Base-by-base conservation (phyloP, 2,888 invertebrate genomes). In the Andrena flavipes region DNA sequence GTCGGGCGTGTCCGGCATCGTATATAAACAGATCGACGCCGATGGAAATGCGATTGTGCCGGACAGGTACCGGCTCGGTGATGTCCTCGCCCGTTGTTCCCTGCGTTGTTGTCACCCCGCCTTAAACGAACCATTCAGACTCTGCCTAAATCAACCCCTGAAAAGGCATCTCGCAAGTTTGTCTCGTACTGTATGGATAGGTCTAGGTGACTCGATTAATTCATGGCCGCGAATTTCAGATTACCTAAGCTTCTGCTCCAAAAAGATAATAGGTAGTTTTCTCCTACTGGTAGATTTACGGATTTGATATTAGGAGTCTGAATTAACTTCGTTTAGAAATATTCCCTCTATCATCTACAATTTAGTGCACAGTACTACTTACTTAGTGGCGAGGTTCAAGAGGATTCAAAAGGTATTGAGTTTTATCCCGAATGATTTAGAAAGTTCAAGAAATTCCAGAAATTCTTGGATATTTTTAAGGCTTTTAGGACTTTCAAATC, bases 21-120 rank as follows among this genome's bases (percentile, higher is more conserved):
- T 92, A 90, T 92, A 93, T 92, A 93, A 93, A 93, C 93, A 93
- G 93, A 92, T 93, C 93, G 89, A 81, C 82, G 76, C 62, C 72
- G 84, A 78, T 73, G 84, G 77, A 89, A 87, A 84, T 83, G 84
- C 82, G 87, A 86, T 84, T 87, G 87, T 80, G 76, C 35, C 29
- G 76, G 76, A 82, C 89, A 87, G 87, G 86, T 86, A 88, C 54
- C 59, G 56, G 64, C 4, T 60, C 30, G 76, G 69, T 83, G 82
- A 82, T 73, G 75, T 80, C 84, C 33, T 10, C 59, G 33, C 33
- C 65, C 65, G 42, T 73, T 76, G 51, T 76, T 67, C 30, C 30
- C 23, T 0, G 42, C 16, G 26, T 60, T 75, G 75, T 76, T 67
- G 59, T 72, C 72, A 42, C 65, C 30, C n/a, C 48, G 20, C 49